Conservation (phyloP, 2,797 vertebrate species). For the Galago senegalensis region DNA sequence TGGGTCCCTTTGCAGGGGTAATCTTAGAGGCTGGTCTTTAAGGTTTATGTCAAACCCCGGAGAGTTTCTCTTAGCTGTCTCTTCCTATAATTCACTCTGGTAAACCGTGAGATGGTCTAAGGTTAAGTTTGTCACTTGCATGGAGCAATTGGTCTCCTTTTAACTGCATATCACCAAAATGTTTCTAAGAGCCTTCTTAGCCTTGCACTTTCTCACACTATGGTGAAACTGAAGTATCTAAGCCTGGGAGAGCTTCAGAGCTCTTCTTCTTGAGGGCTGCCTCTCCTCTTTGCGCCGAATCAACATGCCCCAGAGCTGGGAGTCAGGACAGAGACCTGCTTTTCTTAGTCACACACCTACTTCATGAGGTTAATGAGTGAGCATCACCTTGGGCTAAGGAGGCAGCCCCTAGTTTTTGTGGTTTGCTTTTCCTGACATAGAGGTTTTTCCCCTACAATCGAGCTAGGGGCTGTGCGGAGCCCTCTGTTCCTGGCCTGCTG, state of each 20-base stretch:
- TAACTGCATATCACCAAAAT: constrained; percentile 26
- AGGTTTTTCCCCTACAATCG: background rate
- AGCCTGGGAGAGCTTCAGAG: background rate
- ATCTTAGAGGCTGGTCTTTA: constrained; percentile 51
- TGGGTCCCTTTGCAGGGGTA: background rate
- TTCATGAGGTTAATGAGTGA: background rate
- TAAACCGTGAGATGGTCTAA: constrained; percentile 4
- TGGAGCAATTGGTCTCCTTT: background rate
- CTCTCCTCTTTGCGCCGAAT: background rate
- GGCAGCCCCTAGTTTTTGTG: background rate
- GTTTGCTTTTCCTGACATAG: background rate
- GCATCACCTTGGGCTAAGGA: background rate
- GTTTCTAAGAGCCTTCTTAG: constrained; percentile 7
- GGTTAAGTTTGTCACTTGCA: background rate
- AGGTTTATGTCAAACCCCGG: constrained; percentile 10
- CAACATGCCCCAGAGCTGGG: background rate
- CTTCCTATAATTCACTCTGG: background rate
- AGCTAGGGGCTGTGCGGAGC: background rate
- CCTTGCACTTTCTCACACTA: background rate
- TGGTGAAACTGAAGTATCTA: background rate
- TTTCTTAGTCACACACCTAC: background rate
- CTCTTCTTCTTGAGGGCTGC: background rate
- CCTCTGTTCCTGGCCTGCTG: background rate
- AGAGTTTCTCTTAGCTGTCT: background rate
- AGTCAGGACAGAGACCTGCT: background rate